These are phyloP conservation scores for Hydropsyche tenuis DNA, from an alignment of 1,140 invertebrate genomes.

Conservation along the genomic window DNA sequence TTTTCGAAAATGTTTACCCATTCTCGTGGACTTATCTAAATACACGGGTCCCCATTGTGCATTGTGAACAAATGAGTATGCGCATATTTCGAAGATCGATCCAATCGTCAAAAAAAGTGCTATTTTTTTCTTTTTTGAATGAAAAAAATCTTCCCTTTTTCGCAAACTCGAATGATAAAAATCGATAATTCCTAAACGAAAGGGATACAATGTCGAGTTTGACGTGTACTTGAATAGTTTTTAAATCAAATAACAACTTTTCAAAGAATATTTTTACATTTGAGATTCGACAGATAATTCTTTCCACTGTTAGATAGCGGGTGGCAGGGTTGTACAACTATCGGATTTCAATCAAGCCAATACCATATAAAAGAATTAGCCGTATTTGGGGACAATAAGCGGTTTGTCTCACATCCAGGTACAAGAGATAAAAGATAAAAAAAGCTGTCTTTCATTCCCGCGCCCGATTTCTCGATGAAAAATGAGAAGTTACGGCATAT, in stretches of 20 bases:
- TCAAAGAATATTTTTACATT: no score
- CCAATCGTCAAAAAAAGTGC: no score
- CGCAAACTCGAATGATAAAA: no score
- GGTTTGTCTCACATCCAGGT: conserved; percentile 9
- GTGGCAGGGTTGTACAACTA: background rate
- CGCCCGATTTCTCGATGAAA: conserved; percentile 27
- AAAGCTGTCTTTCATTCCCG: conserved; percentile 25
- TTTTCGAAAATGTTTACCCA: conserved; percentile 9
- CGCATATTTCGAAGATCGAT: conserved; percentile 22
- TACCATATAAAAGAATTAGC: conserved; percentile 2
- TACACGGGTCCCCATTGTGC: conserved; percentile 16
- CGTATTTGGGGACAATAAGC: conserved; percentile 6
- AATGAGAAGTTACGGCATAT: background rate
- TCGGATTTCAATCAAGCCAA: conserved; percentile 5
- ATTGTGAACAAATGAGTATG: conserved; percentile 27
- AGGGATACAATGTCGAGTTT: no score
- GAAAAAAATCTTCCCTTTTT: no score
- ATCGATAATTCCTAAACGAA: no score
- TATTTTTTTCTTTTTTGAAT: no score
- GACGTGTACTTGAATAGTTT: no score
- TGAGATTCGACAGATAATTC: no score
- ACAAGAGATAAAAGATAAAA: conserved; percentile 22
- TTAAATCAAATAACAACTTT: no score
- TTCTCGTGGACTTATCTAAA: conserved; percentile 20
- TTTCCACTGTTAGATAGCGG: no score